phyloP scores from a whole-genome alignment of 2,888 invertebrate species.

The Xestia sexstrigata region DNA sequence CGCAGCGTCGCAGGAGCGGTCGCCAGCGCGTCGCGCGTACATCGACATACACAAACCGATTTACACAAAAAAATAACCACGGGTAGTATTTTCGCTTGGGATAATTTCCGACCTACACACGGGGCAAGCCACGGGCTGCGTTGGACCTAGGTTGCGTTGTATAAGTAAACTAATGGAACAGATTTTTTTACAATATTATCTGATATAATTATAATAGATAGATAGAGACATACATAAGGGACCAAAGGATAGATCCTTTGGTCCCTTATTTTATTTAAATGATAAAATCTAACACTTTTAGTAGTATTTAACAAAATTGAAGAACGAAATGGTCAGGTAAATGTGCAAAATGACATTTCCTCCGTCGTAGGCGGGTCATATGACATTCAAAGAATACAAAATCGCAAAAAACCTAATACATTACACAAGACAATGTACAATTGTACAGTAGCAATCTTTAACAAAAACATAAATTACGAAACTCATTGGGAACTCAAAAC shows the following conservation, averaged over 20 bases:
- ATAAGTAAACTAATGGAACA: not conserved
- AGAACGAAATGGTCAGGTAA: not conserved
- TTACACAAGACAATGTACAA: not conserved
- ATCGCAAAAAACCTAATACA: not conserved
- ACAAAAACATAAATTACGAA: slow-evolving; percentile 14
- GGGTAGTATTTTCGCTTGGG: not conserved
- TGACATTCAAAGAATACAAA: not conserved
- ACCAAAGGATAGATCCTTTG: too few species aligned
- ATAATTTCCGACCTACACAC: not conserved
- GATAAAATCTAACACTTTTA: too few species aligned
- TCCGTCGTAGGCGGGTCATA: too few species aligned
- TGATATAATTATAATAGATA: too few species aligned
- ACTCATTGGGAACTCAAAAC: slow-evolving; percentile 30
- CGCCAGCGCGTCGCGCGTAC: too few species aligned
- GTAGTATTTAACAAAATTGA: not conserved
- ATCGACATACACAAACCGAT: too few species aligned
- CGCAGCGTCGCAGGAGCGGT: too few species aligned
- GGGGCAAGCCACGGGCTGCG: not conserved
- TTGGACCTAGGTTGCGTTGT: not conserved
- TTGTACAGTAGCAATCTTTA: slow-evolving; percentile 4
- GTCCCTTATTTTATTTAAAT: too few species aligned
- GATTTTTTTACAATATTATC: not conserved
- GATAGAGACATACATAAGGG: not conserved
- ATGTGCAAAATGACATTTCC: not conserved
- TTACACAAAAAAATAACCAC: too few species aligned